Percentiles rank a stretch among this genome's conserved stretches.
Evolutionary conservation across 2,113 vertebrate genomes (phyloP).

Genomic region (Chauna torquata): DNA sequence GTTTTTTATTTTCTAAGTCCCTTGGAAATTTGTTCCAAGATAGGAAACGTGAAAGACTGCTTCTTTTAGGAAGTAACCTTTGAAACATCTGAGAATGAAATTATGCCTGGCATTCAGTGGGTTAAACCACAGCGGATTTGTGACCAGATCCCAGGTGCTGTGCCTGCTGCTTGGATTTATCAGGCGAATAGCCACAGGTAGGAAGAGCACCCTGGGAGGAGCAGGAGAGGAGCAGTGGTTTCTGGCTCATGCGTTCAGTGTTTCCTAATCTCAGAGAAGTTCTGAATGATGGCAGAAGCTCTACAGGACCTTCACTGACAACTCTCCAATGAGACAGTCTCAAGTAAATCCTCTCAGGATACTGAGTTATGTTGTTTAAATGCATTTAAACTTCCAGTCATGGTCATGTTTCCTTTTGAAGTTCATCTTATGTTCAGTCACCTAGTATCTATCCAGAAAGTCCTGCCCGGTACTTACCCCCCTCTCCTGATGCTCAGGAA

Average conservation of each 20-base stretch:
- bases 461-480: background rate
- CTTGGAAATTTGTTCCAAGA: background rate
- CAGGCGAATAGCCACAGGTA: background rate
- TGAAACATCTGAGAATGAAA: background rate
- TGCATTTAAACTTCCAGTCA: background rate
- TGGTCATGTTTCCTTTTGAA: background rate
- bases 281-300: background rate
- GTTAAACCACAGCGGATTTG: background rate
- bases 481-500: background rate
- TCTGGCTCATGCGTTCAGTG: background rate
- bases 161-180: background rate
- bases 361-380: background rate
- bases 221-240: background rate
- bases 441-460: background rate
- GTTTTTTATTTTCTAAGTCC: background rate
- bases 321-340: background rate
- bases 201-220: background rate
- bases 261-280: background rate
- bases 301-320: background rate
- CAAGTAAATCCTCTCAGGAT: background rate
- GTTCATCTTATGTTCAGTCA: background rate
- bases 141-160: background rate
- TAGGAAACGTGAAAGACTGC: background rate
- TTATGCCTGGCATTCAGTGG: background rate
- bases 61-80: background rate